Evolutionary conservation across 2,797 vertebrate species (phyloP).

Genomic region (Erethizon dorsatum): DNA sequence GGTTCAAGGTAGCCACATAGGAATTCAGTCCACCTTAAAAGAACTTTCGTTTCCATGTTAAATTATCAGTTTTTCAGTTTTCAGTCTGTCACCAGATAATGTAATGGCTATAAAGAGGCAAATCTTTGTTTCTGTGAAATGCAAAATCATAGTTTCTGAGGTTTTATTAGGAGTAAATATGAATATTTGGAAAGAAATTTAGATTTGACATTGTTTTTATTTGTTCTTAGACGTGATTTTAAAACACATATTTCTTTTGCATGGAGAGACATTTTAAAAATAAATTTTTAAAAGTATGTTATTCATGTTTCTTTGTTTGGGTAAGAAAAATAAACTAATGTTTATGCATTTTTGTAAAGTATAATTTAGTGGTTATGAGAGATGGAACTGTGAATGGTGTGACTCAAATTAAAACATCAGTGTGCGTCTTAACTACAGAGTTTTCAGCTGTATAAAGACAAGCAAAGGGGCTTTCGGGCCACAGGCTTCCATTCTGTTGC

Average conservation of each 20-base stretch:
- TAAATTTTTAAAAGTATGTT: background rate
- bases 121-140: background rate
- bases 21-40: background rate
- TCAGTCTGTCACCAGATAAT: background rate
- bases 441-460: too few species aligned
- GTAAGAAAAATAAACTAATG: background rate
- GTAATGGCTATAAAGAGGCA: background rate
- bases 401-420: background rate
- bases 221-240: background rate
- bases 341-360: background rate
- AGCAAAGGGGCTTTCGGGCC: fast-evolving
- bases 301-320: background rate
- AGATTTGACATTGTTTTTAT: background rate
- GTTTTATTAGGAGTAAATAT: background rate
- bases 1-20: background rate
- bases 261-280: background rate
- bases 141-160: background rate
- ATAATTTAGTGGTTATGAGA: background rate
- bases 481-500: background rate
- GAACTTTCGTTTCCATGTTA: background rate
- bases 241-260: background rate
- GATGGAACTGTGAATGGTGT: background rate
- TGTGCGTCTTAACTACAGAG: background rate
- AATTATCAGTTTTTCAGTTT: background rate
- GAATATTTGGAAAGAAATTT: background rate